Evolutionary conservation across 2,113 vertebrate species (phyloP).

Genomic region (Caracal caracal): DNA sequence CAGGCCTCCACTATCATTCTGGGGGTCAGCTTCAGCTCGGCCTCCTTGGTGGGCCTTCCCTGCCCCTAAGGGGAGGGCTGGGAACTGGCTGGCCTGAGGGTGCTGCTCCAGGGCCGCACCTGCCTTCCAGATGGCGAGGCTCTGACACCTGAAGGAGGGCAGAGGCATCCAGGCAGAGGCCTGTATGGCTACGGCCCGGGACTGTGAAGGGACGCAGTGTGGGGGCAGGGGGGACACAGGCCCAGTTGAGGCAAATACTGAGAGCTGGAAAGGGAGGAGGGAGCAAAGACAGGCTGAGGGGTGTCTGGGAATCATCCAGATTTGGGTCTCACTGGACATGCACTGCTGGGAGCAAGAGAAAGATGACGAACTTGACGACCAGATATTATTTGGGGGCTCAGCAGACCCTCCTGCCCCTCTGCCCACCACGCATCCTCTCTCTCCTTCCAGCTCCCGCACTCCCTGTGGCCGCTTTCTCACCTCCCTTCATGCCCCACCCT

Average conservation of each 20-base stretch:
- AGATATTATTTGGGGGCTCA: neutral
- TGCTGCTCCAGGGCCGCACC: rapidly evolving
- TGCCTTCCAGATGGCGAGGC: too few species aligned
- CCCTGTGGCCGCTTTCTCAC: neutral
- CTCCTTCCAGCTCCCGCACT: neutral
- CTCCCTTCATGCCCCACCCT: neutral
- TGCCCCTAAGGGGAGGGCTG: neutral
- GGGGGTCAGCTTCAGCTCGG: neutral
- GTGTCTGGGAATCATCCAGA: neutral
- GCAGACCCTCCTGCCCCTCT: rapidly evolving
- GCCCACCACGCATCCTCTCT: neutral
- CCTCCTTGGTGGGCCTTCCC: neutral
- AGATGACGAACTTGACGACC: neutral
- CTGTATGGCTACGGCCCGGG: neutral
- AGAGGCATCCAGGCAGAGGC: neutral
- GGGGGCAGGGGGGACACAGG: too few species aligned
- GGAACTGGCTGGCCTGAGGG: neutral
- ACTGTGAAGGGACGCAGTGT: neutral
- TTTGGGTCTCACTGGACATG: rapidly evolving
- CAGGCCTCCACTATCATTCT: neutral
- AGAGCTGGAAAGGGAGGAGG: neutral
- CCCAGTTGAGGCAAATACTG: too few species aligned
- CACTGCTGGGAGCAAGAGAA: neutral
- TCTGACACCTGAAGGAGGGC: neutral
- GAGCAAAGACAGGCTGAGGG: neutral